Base-by-base conservation (phyloP, 2,797 vertebrate species). In the Eurystomus glaucurus region DNA sequence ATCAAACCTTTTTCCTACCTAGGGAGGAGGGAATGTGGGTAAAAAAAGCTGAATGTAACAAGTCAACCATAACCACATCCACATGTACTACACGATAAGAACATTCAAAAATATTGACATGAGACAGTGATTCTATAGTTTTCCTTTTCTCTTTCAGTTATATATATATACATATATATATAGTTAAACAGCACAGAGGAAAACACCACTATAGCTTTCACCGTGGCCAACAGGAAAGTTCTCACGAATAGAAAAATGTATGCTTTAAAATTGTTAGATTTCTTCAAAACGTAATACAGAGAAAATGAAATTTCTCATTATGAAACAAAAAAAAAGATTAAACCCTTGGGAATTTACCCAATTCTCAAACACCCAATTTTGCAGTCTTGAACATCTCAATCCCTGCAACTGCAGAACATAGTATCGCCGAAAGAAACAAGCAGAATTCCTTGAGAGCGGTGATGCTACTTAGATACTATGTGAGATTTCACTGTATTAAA, bases 141-240 rank as follows among this genome's bases (percentile, higher is more conserved):
- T 66, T 90, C 87, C 91, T 95, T 50, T 91, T 84, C 81, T 95
- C 61, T 90, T 94, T 95, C 91, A 88, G 35, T 86, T 37, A 39
- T 35, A 51, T 74, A 66, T 65, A 60, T 26, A 61, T 86, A 96
- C 76, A 93, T 69, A 55, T 64, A 84, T 45, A 76, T 48, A 96
- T 57, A 98, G 96, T 95, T 94, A 77, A 97, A 98, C 97, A 98
- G 97, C 97, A 98, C 97, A 74, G 81, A 95, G 96, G 94, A 96
- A 97, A 97, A 97, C 97, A 97, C 81, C 97, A 98, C 96, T 88
- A 93, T 69, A 98, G 93, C 92, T 98, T 97, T 96, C 97, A 96
- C 97, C 7, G n/a, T 95, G 95, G 97, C 93, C 96, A 97, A 97
- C 81, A 90, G 94, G 89, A 94, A 88, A 85, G 91, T 95, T 61